Base-by-base conservation (phyloP, 2,888 invertebrate genomes). In the Heteropelma amictum region DNA sequence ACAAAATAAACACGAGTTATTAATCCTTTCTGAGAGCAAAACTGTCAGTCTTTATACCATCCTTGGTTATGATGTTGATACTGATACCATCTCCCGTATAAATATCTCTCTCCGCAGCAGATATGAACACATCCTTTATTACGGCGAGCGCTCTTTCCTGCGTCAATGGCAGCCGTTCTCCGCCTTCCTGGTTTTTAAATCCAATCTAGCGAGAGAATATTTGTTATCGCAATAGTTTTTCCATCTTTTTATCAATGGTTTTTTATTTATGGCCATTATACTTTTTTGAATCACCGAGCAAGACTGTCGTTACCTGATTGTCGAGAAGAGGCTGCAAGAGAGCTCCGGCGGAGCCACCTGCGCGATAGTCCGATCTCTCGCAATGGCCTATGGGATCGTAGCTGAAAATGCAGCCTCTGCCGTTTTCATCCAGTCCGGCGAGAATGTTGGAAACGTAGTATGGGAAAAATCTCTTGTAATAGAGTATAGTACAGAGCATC, bases 381-480 rank as follows among this genome's bases (percentile, higher is more conserved):
- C 95, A 96, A 85, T 98, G 97, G 0, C 99, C 99, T 79, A 99
- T 95, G 0, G 99, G 99, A 89, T 99, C 99, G 88, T 98, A 99
- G 85, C 96, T 96, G 90, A 95, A 99, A 5, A 99, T 95, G 82
- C 95, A 95, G 6, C 99, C 99, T 87, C 96, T 95, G 2, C 98
- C 99, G 77, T 98, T 94, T 28, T 93, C 93, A 90, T 99, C 98
- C 63, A 99, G 88, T 0, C 99, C 99, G 58, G 96, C 99, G 64
- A 99, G 90, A 51, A 99, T 93, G 87, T 98, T 98, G 26, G 97
- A 96, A 19, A 98, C 95, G 87, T 98, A 99, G 89, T 98, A 99
- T 0, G 99, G 99, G 90, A 99, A 99, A 90, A 99, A 99, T 68
- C 99, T 93, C 84, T 97, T 96, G 89, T 97, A 96, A 88, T 99